Conservation (phyloP, 2,888 invertebrate genomes). For the Cinara cedri region DNA sequence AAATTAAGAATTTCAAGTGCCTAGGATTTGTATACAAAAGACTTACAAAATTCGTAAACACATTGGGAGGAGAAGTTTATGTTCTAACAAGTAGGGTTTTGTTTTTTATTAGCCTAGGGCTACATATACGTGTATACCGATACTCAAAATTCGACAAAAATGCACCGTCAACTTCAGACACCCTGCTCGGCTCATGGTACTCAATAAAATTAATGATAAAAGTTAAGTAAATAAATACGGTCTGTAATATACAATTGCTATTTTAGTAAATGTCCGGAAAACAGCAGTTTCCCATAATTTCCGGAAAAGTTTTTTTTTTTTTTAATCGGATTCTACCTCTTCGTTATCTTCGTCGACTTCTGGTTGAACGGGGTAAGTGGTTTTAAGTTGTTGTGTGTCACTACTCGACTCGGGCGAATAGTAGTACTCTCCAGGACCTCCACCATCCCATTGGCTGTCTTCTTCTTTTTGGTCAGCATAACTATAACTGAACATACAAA, state of each 20-base stretch:
- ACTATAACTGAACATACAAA: slow-evolving; percentile 61
- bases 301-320: neutral
- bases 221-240: too few relatives aligned
- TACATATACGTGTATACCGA: slow-evolving; percentile 2
- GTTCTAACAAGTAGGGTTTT: too few relatives aligned
- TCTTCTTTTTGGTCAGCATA: slow-evolving; percentile 70
- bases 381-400: slow-evolving; percentile 50
- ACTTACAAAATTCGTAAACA: too few relatives aligned
- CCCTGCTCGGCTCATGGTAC: too few relatives aligned
- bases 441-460: slow-evolving; percentile 76
- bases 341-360: slow-evolving; percentile 55
- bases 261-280: slow-evolving; percentile 31
- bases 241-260: slow-evolving; percentile 2
- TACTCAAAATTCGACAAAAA: slow-evolving; percentile 25
- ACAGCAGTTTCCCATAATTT: neutral
- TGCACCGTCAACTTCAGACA: too few relatives aligned
- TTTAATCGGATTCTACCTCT: slow-evolving; percentile 42
- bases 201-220: neutral
- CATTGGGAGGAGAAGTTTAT: too few relatives aligned
- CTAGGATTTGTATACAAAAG: too few relatives aligned
- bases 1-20: too few relatives aligned
- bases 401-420: slow-evolving; percentile 61
- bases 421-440: slow-evolving; percentile 66
- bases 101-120: too few relatives aligned
- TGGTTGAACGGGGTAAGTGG: slow-evolving; percentile 55